Evolutionary conservation across 2,888 invertebrate species (phyloP).

Genomic region (Cremastinae sp.): DNA sequence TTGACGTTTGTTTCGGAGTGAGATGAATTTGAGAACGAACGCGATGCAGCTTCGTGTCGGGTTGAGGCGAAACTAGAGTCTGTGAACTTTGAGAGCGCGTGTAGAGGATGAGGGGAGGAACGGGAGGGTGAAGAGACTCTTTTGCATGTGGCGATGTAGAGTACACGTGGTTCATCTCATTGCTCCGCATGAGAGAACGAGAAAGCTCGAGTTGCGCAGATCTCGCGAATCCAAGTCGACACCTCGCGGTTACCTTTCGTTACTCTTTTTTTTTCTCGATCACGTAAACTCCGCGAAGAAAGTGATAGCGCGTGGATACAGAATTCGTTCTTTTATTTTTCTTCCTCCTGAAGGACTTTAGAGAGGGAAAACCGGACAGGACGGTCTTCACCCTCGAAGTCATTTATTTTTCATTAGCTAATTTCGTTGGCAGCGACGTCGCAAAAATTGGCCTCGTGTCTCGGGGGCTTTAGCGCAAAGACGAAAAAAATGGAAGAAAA

Average conservation of each 20-base stretch:
- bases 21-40: not conserved
- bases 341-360: not conserved
- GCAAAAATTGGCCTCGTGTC: slow-evolving; percentile 40
- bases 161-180: slow-evolving; percentile 74
- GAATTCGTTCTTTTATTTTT: too few relatives aligned
- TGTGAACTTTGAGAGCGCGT: slow-evolving; percentile 34
- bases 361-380: not conserved
- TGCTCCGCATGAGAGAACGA: slow-evolving; percentile 61
- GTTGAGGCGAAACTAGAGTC: slow-evolving; percentile 67
- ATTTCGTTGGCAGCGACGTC: slow-evolving; percentile 27
- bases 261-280: not conserved
- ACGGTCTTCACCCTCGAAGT: not conserved
- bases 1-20: not conserved
- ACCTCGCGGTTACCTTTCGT: not conserved
- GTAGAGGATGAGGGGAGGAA: slow-evolving; percentile 30
- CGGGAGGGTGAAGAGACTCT: slow-evolving; percentile 64
- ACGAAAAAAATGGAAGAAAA: slow-evolving; percentile 1
- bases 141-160: slow-evolving; percentile 74
- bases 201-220: slow-evolving; percentile 73
- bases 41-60: slow-evolving; percentile 24
- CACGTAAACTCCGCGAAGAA: too few relatives aligned
- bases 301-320: too few relatives aligned
- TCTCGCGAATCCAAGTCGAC: slow-evolving; percentile 62
- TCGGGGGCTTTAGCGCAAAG: slow-evolving; percentile 7
- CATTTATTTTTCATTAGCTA: slow-evolving; percentile 43